Evolutionary conservation across 2,888 invertebrate genomes (phyloP).

Genomic region (Apodemia mormo): DNA sequence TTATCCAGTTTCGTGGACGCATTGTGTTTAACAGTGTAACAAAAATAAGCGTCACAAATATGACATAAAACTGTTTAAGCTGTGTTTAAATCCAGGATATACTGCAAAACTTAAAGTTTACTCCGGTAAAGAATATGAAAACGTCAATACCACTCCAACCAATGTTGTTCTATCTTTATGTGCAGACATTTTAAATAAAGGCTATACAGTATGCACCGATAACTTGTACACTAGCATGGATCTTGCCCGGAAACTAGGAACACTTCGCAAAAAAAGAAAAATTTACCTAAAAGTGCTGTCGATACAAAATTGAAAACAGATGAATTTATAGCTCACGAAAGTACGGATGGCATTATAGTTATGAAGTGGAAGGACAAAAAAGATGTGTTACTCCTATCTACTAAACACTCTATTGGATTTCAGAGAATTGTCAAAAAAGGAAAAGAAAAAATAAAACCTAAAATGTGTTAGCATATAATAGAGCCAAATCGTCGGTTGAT

Average conservation of each 20-base stretch:
- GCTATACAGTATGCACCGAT: conserved; percentile 39
- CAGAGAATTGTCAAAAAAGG: background rate
- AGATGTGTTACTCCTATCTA: conserved; percentile 10
- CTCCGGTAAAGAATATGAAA: conserved; percentile 43
- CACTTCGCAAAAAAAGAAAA: conserved; percentile 41
- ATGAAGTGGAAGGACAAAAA: conserved; percentile 27
- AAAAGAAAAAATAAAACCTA: conserved; percentile 31
- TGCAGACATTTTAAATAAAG: conserved; percentile 38
- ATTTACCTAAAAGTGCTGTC: conserved; percentile 40
- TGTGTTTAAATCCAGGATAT: conserved; percentile 44
- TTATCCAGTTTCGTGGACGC: conserved; percentile 37
- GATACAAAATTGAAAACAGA: conserved; percentile 40
- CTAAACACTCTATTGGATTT: conserved; percentile 18
- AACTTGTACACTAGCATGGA: conserved; percentile 13
- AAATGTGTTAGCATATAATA: background rate
- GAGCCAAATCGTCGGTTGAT: too few relatives aligned
- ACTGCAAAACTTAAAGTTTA: conserved; percentile 43
- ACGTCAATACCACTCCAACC: conserved; percentile 40
- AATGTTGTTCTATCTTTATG: conserved; percentile 44
- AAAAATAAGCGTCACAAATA: conserved; percentile 38
- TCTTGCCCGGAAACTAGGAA: conserved; percentile 39
- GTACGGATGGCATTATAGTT: conserved; percentile 35
- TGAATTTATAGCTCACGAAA: conserved; percentile 35
- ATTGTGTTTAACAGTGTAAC: conserved; percentile 36
- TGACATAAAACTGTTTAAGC: conserved; percentile 45